Percentiles rank a stretch among this genome's conserved stretches.
phyloP scores from a whole-genome alignment of 1,140 invertebrate species.

The Drosophila equinoxialis region DNA sequence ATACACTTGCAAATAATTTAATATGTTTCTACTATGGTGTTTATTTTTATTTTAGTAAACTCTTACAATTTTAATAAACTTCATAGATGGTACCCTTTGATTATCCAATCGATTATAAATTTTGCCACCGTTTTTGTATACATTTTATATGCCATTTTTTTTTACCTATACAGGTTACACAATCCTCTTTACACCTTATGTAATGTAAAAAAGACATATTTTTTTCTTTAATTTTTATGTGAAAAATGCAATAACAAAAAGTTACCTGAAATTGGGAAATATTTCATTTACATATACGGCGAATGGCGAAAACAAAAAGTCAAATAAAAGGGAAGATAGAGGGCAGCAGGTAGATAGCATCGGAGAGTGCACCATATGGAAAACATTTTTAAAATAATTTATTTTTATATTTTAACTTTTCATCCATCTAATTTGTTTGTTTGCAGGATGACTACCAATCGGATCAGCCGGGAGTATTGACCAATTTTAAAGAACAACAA shows the following conservation, averaged over 20 bases:
- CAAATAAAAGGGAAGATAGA: not conserved
- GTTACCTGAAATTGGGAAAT: not conserved
- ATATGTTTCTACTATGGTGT: too few species aligned
- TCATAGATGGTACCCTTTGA: too few species aligned
- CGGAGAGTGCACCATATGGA: not conserved
- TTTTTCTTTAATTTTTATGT: not conserved
- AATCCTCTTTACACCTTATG: not conserved
- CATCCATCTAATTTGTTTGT: not conserved
- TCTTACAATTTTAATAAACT: too few species aligned
- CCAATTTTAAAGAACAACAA: constrained; percentile 50
- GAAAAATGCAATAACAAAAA: not conserved
- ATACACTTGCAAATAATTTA: too few species aligned
- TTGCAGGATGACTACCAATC: constrained; percentile 50
- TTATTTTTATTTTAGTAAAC: too few species aligned
- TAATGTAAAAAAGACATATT: not conserved
- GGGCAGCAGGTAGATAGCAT: not conserved
- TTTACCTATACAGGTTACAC: not conserved
- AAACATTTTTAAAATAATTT: not conserved
- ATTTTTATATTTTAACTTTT: not conserved
- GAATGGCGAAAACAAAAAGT: not conserved
- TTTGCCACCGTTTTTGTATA: not conserved
- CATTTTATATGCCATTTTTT: not conserved
- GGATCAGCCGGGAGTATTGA: constrained; percentile 55
- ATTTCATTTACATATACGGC: not conserved
- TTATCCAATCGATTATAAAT: too few species aligned